Conservation (phyloP, 2,113 vertebrate genomes). For the Semnornis frantzii region DNA sequence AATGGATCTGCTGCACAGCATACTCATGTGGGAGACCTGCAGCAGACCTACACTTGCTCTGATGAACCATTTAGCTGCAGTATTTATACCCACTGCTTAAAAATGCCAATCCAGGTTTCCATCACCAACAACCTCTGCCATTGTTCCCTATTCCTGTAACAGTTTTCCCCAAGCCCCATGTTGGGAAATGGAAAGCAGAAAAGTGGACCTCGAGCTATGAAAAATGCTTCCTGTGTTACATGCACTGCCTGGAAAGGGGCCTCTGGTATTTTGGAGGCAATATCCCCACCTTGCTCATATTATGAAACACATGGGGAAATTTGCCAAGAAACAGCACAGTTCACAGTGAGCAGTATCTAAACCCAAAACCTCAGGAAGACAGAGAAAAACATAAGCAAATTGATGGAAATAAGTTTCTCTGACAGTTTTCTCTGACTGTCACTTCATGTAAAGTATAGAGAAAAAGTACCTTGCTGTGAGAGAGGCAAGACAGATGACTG, state of each 20-base stretch:
- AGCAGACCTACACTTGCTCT: fast-evolving
- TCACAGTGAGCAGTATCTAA: not conserved
- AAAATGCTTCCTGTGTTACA: not conserved
- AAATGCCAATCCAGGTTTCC: not conserved
- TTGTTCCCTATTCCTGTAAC: not conserved
- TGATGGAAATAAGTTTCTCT: not conserved
- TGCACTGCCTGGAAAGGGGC: not conserved
- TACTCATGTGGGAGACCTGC: not conserved
- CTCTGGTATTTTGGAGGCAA: not conserved
- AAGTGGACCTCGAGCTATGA: not conserved
- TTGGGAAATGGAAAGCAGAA: not conserved
- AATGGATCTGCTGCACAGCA: not conserved
- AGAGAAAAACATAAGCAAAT: not conserved
- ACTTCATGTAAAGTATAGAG: not conserved
- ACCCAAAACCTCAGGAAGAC: not conserved
- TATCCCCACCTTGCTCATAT: not conserved
- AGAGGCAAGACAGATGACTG: not conserved
- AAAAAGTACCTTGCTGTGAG: not conserved
- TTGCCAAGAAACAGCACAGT: not conserved
- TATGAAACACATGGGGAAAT: not conserved
- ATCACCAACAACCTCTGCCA: not conserved
- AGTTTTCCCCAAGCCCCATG: fast-evolving
- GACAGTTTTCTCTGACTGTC: not conserved
- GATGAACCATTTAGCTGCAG: not conserved
- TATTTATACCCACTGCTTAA: not conserved